Base-by-base conservation (phyloP, 1,140 invertebrate genomes). In the Plectrocnemia conspersa region DNA sequence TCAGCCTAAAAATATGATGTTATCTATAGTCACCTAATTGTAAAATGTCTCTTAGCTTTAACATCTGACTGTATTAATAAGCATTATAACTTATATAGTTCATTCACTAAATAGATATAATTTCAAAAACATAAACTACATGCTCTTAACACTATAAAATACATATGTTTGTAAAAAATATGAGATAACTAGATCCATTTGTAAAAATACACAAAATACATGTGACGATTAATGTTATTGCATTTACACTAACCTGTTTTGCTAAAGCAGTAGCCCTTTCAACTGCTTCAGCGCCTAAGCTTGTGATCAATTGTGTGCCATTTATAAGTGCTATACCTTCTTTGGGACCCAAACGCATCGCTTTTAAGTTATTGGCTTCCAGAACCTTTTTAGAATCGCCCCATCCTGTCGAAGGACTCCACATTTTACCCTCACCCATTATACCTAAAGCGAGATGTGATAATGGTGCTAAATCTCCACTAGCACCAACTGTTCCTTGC, bases 381-480 rank as follows among this genome's bases (percentile, higher is more conserved):
- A 65, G 42, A 25, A 65, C 63, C 61, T 81, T 78, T 73, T 77
- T 78, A 6, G 85, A 84, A 55, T 83, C 76, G 13, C 74, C 80
- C 85, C 85, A 87, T 10, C 86, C 86, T 38, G 83, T 86, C 56
- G 77, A 66, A 40, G 82, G 77, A 63, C 81, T 84, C 86, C 85
- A 88, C 85, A 88, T 87, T 65, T 81, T 79, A 1, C 85, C 86
- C 71, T 89, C 86, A n/a, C 85, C 85, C 64, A 88, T 76, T 57
- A 88, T 69, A 1, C 83, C 83, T 0, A 85, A 67, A 1, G 85
- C 83, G 33, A 88, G 67, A 70, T 88, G 85, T 11, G 85, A 73
- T 40, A 89, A 63, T 1, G 86, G 85, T 3, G 83, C 84, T 44
- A 88, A 69, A 67, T 88, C 85, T 0, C 85, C 85, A 62, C 80